These are phyloP conservation scores for Octomys mimax DNA, from an alignment of 2,797 vertebrate species.

Conservation along the genomic window DNA sequence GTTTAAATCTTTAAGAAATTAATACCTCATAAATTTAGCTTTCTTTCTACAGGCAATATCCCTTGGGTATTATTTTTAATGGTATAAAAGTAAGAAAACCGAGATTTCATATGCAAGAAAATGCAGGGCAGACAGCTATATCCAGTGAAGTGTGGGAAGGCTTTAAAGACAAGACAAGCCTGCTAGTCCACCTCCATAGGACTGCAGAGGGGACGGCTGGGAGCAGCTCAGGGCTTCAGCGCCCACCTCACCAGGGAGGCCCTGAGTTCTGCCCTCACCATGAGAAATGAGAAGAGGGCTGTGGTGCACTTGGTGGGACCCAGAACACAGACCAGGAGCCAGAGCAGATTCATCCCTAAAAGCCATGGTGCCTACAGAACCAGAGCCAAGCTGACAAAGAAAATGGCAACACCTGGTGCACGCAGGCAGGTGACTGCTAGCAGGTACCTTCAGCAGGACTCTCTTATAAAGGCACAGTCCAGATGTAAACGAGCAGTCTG, in stretches of 20 bases:
- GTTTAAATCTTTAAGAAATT: conserved; percentile 52
- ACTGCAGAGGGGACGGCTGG: background rate
- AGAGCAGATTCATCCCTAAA: background rate
- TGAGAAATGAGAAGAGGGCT: background rate
- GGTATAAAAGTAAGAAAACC: background rate
- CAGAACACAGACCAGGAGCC: background rate
- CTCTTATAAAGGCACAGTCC: background rate
- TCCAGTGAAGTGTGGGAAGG: conserved; percentile 2
- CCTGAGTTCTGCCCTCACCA: too few relatives aligned
- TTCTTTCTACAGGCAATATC: background rate
- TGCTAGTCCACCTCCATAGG: background rate
- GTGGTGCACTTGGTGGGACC: background rate
- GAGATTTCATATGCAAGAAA: conserved; percentile 8
- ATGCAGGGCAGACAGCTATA: background rate
- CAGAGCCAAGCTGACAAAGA: background rate
- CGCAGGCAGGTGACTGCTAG: background rate
- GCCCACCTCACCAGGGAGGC: background rate
- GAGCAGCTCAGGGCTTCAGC: background rate
- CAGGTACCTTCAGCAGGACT: background rate
- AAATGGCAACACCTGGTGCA: background rate
- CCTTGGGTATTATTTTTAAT: background rate
- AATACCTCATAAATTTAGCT: background rate
- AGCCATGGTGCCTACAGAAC: background rate
- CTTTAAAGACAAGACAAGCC: background rate
- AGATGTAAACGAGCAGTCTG: background rate